phyloP scores from a whole-genome alignment of 2,113 vertebrate species.

The Sigmodon hispidus region DNA sequence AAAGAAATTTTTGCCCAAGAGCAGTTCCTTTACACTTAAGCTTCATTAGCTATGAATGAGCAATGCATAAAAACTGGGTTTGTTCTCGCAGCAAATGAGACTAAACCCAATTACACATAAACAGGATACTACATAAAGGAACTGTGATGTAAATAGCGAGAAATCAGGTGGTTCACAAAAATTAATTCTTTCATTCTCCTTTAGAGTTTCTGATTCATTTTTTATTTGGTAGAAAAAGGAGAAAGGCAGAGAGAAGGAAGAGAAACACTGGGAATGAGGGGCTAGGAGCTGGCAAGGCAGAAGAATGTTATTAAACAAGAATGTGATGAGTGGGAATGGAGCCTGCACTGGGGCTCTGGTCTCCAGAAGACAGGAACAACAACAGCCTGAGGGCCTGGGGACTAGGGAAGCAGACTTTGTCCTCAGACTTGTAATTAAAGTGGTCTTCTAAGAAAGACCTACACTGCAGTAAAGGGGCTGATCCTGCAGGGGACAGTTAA shows the following conservation, averaged over 20 bases:
- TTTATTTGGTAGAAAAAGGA: neutral
- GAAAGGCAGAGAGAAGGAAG: neutral
- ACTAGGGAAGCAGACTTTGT: neutral
- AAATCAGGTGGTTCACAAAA: neutral
- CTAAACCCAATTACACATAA: neutral
- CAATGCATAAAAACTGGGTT: too few relatives aligned
- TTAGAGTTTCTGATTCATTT: neutral
- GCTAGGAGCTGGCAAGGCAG: neutral
- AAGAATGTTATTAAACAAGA: neutral
- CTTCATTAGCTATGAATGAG: neutral
- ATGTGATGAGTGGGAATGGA: neutral
- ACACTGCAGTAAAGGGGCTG: neutral
- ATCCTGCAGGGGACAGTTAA: accelerated
- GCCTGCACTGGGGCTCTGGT: neutral
- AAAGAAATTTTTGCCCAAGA: neutral
- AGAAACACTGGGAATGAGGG: neutral
- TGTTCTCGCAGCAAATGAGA: neutral
- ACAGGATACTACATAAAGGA: neutral
- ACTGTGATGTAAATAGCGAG: neutral
- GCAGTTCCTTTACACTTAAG: neutral
- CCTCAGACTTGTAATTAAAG: neutral
- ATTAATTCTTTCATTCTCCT: neutral
- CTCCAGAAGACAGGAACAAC: neutral
- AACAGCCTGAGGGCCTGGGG: neutral
- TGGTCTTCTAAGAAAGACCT: neutral